Base-by-base conservation (phyloP, 2,113 vertebrate species). In the Atractosteus spatula region DNA sequence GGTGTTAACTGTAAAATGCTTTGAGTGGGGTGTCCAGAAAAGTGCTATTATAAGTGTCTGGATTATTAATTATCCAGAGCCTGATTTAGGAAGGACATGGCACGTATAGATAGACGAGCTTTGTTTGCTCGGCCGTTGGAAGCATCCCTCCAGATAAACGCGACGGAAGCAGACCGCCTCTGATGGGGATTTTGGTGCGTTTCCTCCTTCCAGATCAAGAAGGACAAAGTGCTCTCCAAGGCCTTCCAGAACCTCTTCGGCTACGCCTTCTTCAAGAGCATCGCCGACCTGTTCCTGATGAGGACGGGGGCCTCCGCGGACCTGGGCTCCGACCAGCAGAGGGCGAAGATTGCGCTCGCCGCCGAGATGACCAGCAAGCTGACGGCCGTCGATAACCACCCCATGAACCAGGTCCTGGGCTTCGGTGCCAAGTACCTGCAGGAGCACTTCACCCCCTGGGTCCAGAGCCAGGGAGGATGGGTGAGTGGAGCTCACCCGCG, bases 341-440 rank as follows among this genome's bases (percentile, higher is more conserved):
- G 85, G 55, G 79, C 78, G 0, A 87, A 91, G 79, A 87, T 94
- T 3, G 94, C 94, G 0, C 82, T 94, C 10, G 78, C 88, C 0
- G 90, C 92, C 73, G 94, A 98, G 55, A 82, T 85, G 72, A 89
- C 81, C 1, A 89, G 76, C 67, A 92, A 89, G 51, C 89, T 98
- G 68, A 89, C 86, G 0, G 76, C 83, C 0, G 2, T 93, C 0
- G 84, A 92, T 75, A 88, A 74, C 10, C 88, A 92, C 68, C 92
- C 94, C 0, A 89, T 87, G 89, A 94, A 80, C 79, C 70, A 72
- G 13, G 76, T 94, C 70, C 77, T 95, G 44, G 85, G 87, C 45
- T 93, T 93, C 2, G 95, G 95, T 3, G 81, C 81, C n/a, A 87
- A 77, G 74, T 98, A 94, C 71, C 86, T 98, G 8, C 86, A 86